These are phyloP conservation scores for Hemiscyllium ocellatum DNA, from an alignment of 2,113 vertebrate genomes.

Conservation along the genomic window DNA sequence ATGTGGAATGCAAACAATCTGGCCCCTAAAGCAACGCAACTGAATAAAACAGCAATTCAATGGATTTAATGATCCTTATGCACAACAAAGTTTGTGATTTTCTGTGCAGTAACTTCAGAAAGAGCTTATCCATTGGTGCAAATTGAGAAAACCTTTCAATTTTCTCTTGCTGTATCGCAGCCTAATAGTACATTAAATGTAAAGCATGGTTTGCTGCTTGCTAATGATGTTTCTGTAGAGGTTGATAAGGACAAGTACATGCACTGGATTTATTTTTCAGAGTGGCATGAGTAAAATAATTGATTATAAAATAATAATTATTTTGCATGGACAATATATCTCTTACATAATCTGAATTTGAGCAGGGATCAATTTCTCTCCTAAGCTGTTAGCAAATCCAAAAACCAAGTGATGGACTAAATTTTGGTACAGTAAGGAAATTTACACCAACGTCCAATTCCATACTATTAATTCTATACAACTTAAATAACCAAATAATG, in stretches of 20 bases:
- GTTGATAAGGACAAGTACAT: background rate
- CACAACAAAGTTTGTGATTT: background rate
- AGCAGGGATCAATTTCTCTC: background rate
- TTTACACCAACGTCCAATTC: background rate
- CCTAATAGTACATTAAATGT: background rate
- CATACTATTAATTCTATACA: background rate
- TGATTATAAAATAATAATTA: background rate
- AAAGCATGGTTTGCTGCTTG: background rate
- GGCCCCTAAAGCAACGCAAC: too few relatives aligned
- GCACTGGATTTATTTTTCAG: background rate
- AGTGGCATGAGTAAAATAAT: background rate
- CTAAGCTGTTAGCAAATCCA: background rate
- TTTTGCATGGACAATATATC: background rate
- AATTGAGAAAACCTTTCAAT: background rate
- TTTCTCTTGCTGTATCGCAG: background rate
- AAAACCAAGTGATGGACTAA: too few relatives aligned
- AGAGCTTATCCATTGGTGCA: background rate
- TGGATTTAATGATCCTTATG: background rate
- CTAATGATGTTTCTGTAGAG: background rate
- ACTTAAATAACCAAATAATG: background rate
- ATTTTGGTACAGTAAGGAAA: background rate
- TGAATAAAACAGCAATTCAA: background rate
- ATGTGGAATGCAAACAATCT: background rate
- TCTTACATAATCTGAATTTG: background rate
- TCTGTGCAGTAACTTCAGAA: background rate